These are phyloP conservation scores for Rhyacophila evoluta DNA, from an alignment of 2,888 invertebrate genomes.

Conservation along the genomic window DNA sequence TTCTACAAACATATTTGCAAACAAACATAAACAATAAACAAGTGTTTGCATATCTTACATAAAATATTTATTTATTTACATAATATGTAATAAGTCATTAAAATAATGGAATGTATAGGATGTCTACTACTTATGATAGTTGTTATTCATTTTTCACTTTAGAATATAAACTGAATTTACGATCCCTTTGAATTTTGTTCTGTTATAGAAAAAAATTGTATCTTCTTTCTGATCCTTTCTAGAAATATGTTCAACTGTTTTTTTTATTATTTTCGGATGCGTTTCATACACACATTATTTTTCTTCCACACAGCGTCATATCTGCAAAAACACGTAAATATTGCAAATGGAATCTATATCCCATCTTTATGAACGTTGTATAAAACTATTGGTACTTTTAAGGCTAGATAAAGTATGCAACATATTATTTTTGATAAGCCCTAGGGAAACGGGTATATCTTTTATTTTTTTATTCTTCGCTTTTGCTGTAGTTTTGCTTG, in stretches of 20 bases:
- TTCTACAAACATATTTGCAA: too few relatives aligned
- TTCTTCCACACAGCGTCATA: conserved; percentile 7
- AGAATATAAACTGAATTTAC: neutral
- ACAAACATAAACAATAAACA: too few relatives aligned
- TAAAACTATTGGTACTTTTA: neutral
- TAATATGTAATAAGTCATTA: too few relatives aligned
- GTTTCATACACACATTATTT: neutral
- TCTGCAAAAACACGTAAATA: conserved; percentile 20
- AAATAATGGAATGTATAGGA: too few relatives aligned
- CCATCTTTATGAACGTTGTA: neutral
- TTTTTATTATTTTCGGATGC: neutral
- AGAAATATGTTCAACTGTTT: neutral
- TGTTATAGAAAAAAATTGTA: neutral
- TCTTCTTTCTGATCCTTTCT: neutral
- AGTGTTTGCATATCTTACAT: too few relatives aligned
- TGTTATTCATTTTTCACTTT: neutral
- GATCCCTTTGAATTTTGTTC: neutral
- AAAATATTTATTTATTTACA: too few relatives aligned
- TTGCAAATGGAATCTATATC: neutral
- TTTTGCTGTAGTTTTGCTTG: too few relatives aligned
- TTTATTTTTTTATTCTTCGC: too few relatives aligned
- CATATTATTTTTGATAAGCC: too few relatives aligned
- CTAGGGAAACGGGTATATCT: too few relatives aligned
- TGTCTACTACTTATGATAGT: too few relatives aligned
- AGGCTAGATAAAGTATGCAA: neutral